Evolutionary conservation across 2,113 vertebrate species (phyloP), one percentile per base, ranked within the genome.

Genomic region (Bubalus kerabau): DNA sequence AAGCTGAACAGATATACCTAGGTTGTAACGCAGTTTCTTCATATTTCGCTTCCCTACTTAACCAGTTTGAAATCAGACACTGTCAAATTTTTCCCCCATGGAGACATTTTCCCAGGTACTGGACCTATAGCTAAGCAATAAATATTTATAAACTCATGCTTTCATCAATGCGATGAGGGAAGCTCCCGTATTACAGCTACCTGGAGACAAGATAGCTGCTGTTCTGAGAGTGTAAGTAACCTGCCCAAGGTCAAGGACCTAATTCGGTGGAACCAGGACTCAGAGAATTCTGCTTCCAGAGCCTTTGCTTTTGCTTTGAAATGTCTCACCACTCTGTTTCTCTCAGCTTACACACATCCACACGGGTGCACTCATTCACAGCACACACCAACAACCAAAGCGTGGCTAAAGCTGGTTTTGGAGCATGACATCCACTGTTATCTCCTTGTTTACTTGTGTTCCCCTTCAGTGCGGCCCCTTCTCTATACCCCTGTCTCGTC

Each of bases 311-410:
- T 36, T 23, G 62, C 13, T 87, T 78, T 83, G n/a, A 50, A 78
- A 17, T 17, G 24, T 67, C 9, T 43, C 30, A 6, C 6, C 16
- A 26, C 3, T 28, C 6, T 32, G 50, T 11, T 48, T 52, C n/a
- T 83, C 43, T 60, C 26, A 30, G 40, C 82, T 62, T 23, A 48
- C 54, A 95, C 12, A 4, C 21, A 50, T 5, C 11, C 11, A 14
- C 0, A 0, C 0, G 1, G 3, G 10, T 3, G 4, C 28, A 43
- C 17, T 11, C 5, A 36, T 17, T 32, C 78, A 52, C 16, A 74
- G 9, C 30, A 17, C 26, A 59, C 30, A 28, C 24, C 6, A 16
- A 46, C 32, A 14, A 59, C 43, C 0, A 43, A 21, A 17, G 12
- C 48, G 5, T 30, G 26, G 21, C 16, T 78, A 7, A 24, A 78